Base-by-base conservation (phyloP, 2,888 invertebrate genomes). In the Griposia aprilina region DNA sequence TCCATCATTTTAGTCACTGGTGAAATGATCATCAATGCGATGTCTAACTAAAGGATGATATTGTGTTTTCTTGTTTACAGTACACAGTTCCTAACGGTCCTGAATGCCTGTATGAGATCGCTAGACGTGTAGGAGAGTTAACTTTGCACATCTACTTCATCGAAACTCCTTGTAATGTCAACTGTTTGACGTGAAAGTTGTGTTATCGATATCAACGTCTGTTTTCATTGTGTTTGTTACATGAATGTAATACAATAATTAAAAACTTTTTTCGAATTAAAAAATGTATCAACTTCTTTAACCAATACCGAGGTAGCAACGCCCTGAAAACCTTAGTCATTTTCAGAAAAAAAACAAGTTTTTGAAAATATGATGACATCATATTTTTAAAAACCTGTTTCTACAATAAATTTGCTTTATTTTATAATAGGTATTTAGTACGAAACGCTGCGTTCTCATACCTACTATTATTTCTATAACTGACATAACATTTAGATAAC, bases 131-230 rank as follows among this genome's bases (percentile, higher is more conserved):
- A 0, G 80, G 79, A 36, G 73, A 67, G 30, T 55, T 80, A 0
- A 45, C 79, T 48, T 0, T 73, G 20, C 79, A 80, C n/a, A 45
- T 11, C 3, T 80, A 80, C 50, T 79, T 78, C 41, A 78, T 78
- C 62, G 30, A 79, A 15, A 57, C 7, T 20, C 79, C 79, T 1
- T 78, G 7, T 23, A 13, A 26, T 1, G 67, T 78, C 15, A 23
- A 26, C 4, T 80, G 79, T 55, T 5, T 72, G 66, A 23, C 36
- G 7, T 67, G 36, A 78, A 57, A 0, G 0, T 36, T 11, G 11
- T 45, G 17, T 36, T 0, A 6, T 41, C 10, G 17, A 11, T n/a
- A 5, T 10, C 10, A 55, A 52, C 52, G 2, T 36, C 8, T 4
- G 2, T 23, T 52, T 67, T 4, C 6, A 30, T 45, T 60, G 13